Conservation (phyloP, 2,113 vertebrate species). For the Brachyhypopomus gauderio region DNA sequence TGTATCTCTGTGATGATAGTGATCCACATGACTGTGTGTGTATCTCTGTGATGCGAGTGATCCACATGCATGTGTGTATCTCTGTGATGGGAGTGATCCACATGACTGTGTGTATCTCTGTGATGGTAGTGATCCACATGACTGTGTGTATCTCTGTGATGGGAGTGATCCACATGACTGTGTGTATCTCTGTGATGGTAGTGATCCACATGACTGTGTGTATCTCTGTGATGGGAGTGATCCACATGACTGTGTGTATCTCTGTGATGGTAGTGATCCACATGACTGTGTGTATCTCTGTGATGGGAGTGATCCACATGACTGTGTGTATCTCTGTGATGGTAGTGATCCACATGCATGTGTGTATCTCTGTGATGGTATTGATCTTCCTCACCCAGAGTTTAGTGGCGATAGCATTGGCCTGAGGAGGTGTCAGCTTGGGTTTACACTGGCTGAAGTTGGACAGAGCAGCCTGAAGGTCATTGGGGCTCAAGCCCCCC, state of each 20-base stretch:
- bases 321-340: neutral
- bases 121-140: neutral
- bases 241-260: too few species aligned
- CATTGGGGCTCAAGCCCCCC: conserved; percentile 63
- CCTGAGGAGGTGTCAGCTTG: conserved; percentile 65
- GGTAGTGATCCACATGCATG: neutral
- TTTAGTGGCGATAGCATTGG: conserved; percentile 69
- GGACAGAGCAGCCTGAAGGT: conserved; percentile 65
- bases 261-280: too few species aligned
- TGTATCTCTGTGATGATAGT: neutral
- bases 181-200: too few species aligned
- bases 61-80: neutral
- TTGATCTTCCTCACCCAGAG: conserved; percentile 71
- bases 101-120: too few species aligned
- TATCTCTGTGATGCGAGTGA: too few species aligned
- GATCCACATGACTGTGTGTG: too few species aligned
- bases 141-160: neutral
- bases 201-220: neutral
- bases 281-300: neutral
- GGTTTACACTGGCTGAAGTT: conserved; percentile 59
- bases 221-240: neutral
- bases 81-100: neutral
- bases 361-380: neutral
- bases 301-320: neutral
- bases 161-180: too few species aligned